Conservation (phyloP, 2,797 vertebrate genomes). For the Buphagus erythrorhynchus region DNA sequence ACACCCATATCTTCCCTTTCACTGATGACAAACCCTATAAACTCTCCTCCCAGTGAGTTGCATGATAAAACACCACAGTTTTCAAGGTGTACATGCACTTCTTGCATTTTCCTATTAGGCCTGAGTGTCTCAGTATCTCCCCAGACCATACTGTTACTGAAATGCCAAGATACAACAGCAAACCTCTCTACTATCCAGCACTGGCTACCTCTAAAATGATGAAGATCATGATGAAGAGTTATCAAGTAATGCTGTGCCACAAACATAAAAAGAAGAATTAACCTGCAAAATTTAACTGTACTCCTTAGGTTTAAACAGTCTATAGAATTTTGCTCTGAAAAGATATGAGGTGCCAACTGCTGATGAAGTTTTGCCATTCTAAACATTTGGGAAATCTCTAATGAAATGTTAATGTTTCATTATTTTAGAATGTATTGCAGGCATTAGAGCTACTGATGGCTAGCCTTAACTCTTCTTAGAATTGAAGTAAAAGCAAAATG, state of each 20-base stretch:
- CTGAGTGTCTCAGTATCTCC: not conserved
- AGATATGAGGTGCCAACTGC: not conserved
- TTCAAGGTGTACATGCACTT: not conserved
- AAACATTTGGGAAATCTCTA: not conserved
- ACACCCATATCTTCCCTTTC: not conserved
- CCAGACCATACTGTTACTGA: not conserved
- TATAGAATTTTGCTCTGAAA: not conserved
- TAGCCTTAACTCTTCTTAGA: not conserved
- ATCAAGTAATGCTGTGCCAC: not conserved
- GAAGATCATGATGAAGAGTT: not conserved
- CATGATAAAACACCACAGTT: not conserved
- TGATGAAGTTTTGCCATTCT: not conserved
- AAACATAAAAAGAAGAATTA: not conserved
- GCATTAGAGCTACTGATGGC: not conserved
- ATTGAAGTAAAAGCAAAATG: not conserved
- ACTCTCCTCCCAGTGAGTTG: not conserved
- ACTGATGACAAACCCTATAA: not conserved
- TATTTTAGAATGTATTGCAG: not conserved
- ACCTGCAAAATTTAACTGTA: not conserved
- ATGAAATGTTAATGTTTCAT: not conserved
- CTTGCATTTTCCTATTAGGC: not conserved
- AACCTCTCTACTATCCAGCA: not conserved
- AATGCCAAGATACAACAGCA: not conserved
- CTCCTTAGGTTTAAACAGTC: not conserved
- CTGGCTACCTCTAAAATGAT: not conserved